Evolutionary conservation across 2,888 invertebrate genomes (phyloP).

Genomic region (Dynastes grantii): DNA sequence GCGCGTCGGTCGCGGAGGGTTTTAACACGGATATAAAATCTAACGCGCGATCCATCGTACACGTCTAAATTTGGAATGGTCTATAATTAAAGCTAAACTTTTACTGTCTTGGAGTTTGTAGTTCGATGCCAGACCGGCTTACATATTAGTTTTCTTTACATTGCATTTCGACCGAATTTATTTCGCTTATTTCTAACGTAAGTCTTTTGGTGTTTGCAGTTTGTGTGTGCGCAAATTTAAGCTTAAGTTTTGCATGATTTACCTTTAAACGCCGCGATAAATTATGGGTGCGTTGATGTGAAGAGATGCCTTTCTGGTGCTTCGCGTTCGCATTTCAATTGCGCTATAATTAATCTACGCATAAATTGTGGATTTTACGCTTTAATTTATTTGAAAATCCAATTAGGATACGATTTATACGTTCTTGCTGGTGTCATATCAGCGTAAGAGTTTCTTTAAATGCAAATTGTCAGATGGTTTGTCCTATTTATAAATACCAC

Average conservation of each 20-base stretch:
- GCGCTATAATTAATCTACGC: slow-evolving; percentile 1
- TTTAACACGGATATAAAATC: slow-evolving; percentile 39
- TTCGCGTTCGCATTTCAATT: slow-evolving; percentile 9
- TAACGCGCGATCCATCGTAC: slow-evolving; percentile 51
- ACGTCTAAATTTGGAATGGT: slow-evolving; percentile 63
- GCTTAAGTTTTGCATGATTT: slow-evolving; percentile 39
- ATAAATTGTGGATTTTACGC: slow-evolving; percentile 16
- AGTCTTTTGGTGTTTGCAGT: slow-evolving; percentile 30
- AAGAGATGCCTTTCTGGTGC: slow-evolving; percentile 1
- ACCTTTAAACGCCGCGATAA: slow-evolving; percentile 20
- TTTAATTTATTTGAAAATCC: not conserved
- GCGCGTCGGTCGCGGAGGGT: slow-evolving; percentile 37
- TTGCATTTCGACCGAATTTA: slow-evolving; percentile 50
- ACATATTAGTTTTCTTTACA: slow-evolving; percentile 54
- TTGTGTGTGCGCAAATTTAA: slow-evolving; percentile 31
- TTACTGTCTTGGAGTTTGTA: slow-evolving; percentile 55
- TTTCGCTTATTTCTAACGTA: slow-evolving; percentile 46
- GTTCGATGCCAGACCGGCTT: slow-evolving; percentile 55
- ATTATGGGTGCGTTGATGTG: slow-evolving; percentile 22
- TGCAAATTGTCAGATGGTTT: no score
- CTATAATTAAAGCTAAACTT: slow-evolving; percentile 62
- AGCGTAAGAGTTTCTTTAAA: no score
- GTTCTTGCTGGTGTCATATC: not conserved
- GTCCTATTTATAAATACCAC: slow-evolving; percentile 6
- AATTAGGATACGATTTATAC: not conserved